A percentile compares a stretch with the other conserved stretches of the same genome.
Evolutionary conservation across 2,113 vertebrate species (phyloP).

Genomic region (Microtus ochrogaster): DNA sequence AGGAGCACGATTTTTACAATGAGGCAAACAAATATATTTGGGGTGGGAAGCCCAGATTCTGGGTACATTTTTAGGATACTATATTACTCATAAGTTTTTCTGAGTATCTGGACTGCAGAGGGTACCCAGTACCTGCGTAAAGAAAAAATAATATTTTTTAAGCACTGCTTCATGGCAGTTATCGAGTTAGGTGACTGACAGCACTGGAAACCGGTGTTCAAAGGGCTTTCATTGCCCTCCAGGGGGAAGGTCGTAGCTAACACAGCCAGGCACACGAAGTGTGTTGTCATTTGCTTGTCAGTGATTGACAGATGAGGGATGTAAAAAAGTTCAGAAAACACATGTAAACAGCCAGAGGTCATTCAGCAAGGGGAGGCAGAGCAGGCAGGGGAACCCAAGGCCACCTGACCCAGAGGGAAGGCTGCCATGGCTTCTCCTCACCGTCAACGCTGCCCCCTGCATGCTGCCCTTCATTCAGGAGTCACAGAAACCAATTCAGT

Average conservation of each 20-base stretch:
- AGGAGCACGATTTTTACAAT: background rate
- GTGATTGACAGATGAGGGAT: background rate
- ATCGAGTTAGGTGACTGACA: background rate
- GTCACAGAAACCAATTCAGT: background rate
- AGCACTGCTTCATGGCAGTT: background rate
- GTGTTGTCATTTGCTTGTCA: background rate
- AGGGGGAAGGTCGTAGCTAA: background rate
- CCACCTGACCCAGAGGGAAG: background rate
- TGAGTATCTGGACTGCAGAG: background rate
- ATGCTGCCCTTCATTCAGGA: background rate
- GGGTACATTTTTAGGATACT: conserved; percentile 37
- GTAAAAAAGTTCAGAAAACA: background rate
- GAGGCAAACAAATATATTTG: conserved; percentile 16
- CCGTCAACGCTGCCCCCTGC: background rate
- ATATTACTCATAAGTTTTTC: background rate
- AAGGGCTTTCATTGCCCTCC: background rate
- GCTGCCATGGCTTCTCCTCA: background rate
- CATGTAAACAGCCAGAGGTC: background rate
- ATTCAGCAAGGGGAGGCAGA: background rate
- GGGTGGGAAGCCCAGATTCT: background rate
- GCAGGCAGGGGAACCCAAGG: background rate
- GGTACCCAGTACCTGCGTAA: background rate
- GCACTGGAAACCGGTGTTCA: background rate
- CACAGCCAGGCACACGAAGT: background rate
- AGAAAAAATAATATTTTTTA: background rate